These are phyloP conservation scores for Aratinga solstitialis DNA, from an alignment of 2,797 vertebrate genomes.

Conservation along the genomic window DNA sequence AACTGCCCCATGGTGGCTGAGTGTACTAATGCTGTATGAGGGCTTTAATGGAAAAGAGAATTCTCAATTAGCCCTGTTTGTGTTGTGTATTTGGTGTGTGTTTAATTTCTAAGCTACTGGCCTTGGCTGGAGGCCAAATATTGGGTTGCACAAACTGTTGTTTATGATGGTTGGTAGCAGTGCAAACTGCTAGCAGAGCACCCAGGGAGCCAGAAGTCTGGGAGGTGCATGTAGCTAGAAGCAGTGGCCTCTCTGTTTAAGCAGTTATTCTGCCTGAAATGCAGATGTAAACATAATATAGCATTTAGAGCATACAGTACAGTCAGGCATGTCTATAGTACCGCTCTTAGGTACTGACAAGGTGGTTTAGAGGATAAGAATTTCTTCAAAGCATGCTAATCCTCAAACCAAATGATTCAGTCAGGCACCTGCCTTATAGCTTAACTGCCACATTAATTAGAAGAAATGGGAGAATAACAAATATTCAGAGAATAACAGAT, in stretches of 20 bases:
- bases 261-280: background rate
- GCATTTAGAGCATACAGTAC: background rate
- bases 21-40: background rate
- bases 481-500: background rate
- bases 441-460: background rate
- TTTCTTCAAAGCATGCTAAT: background rate
- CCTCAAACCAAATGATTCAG: background rate
- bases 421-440: background rate
- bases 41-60: background rate
- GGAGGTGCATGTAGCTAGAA: background rate
- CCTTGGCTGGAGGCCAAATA: background rate
- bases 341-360: background rate
- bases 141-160: rapidly evolving
- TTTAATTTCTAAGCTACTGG: background rate
- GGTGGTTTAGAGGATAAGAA: background rate
- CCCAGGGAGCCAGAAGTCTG: background rate
- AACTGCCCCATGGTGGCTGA: background rate
- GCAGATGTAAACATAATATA: background rate
- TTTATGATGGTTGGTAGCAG: background rate
- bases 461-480: background rate
- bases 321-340: background rate
- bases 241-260: background rate
- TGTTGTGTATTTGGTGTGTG: background rate
- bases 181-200: background rate
- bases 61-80: background rate